Evolutionary conservation across 2,113 vertebrate species (phyloP).

Genomic region (Scopus umbretta): DNA sequence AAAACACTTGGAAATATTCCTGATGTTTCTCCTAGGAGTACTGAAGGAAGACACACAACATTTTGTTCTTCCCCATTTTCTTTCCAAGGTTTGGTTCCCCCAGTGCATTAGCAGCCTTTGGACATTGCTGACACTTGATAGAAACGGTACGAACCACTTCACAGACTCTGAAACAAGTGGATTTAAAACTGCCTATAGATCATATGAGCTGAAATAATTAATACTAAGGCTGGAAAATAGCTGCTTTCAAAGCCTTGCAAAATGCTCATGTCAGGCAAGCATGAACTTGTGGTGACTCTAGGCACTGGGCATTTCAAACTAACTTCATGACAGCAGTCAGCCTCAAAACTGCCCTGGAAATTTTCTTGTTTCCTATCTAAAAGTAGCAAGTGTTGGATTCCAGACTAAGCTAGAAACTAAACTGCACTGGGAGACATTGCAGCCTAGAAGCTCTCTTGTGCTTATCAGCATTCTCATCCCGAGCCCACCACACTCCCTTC

Average conservation of each 20-base stretch:
- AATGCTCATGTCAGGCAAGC: not conserved
- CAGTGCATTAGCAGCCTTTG: not conserved
- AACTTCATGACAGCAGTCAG: not conserved
- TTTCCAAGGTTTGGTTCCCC: not conserved
- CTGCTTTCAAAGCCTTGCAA: not conserved
- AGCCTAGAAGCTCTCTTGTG: not conserved
- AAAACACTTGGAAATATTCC: not conserved
- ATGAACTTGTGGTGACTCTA: not conserved
- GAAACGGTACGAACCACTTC: not conserved
- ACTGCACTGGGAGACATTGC: not conserved
- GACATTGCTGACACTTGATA: accelerated
- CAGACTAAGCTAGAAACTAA: not conserved
- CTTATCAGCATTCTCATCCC: not conserved
- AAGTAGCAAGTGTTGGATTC: not conserved
- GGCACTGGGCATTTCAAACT: not conserved
- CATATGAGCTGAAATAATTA: not conserved
- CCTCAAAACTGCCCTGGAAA: not conserved
- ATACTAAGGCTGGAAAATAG: not conserved
- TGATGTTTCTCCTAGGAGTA: not conserved
- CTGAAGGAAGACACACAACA: not conserved
- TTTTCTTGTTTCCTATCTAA: not conserved
- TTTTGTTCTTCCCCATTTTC: not conserved
- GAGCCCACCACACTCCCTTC: not conserved
- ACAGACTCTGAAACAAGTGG: not conserved
- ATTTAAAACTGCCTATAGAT: not conserved